Base-by-base conservation (phyloP, 2,888 invertebrate species). In the Eristalis arbustorum region DNA sequence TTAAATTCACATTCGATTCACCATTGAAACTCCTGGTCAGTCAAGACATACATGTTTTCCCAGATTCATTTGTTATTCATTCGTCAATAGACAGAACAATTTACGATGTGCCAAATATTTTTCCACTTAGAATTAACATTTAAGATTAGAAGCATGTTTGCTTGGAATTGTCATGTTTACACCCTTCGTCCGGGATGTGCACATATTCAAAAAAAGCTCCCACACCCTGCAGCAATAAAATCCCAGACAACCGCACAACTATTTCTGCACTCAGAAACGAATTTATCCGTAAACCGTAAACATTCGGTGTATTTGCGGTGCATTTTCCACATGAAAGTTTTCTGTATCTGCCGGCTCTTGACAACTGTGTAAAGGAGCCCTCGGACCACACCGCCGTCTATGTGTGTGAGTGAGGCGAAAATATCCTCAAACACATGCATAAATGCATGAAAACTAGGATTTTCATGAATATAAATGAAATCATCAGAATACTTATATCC, bases 401-500 rank as follows among this genome's bases (percentile, higher is more conserved):
- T 56, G 56, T 40, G 23, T 68, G 56, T 22, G 42, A 10, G 25
- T 64, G 61, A n/a, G 22, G 57, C 28, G 28, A 71, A 71, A 75
- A 71, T 66, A 66, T 69, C 73, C 49, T 59, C 74, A 59, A 84
- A 80, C 57, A 76, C 72, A 80, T 85, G 81, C 80, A 85, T 81
- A 81, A 85, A 85, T 85, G 81, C 76, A 84, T 81, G 66, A 77
- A 74, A 85, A 85, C 69, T 78, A 64, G 64, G 74, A 82, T 74
- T 77, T 85, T 74, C 82, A 85, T 85, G 85, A 85, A 85, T 85
- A 82, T 77, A 85, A 77, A 85, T 85, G 85, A 82, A 85, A 82
- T 77, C 76, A 85, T 73, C 82, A 77, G 72, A 69, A 69, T 69
- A 64, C 66, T 37, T 74, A 42, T n/a, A 40, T 40, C 40, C 10